Percentiles rank a stretch among this genome's conserved stretches.
Conservation (phyloP, 2,797 vertebrate genomes). For the Hephaestus fuliginosus region DNA sequence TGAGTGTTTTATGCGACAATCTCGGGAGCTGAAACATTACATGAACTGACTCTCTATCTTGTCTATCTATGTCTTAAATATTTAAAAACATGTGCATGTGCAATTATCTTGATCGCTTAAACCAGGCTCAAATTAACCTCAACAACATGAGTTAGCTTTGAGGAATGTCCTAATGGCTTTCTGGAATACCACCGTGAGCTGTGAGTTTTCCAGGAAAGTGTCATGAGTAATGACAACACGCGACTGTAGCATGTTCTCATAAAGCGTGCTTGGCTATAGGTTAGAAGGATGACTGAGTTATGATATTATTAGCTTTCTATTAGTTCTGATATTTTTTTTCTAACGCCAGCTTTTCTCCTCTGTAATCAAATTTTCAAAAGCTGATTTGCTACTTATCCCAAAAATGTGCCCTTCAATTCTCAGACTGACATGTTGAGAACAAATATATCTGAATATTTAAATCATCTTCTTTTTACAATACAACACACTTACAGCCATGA, state of each 20-base stretch:
- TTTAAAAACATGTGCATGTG: not conserved
- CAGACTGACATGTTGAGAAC: not conserved
- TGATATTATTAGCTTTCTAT: not conserved
- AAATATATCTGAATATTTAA: not conserved
- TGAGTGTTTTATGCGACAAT: not conserved
- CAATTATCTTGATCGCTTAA: not conserved
- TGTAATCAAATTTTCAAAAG: slow-evolving; percentile 14
- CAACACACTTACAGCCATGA: not conserved
- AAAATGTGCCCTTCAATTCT: not conserved
- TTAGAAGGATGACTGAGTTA: not conserved
- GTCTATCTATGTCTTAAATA: not conserved
- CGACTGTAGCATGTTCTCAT: not conserved
- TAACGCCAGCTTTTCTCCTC: not conserved
- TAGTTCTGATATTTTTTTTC: not conserved
- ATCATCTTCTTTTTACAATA: not conserved
- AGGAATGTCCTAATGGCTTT: not conserved
- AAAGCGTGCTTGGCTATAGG: not conserved
- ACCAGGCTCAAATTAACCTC: not conserved
- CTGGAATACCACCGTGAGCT: not conserved
- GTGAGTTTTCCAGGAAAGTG: not conserved
- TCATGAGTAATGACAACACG: not conserved
- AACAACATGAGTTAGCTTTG: not conserved
- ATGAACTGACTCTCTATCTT: not conserved
- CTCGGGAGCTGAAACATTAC: no score
- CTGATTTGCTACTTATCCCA: not conserved